A percentile compares a stretch with the other conserved stretches of the same genome.
These are phyloP conservation scores for Calyptommatus sinebrachiatus DNA, from an alignment of 2,113 vertebrate genomes.

Conservation along the genomic window DNA sequence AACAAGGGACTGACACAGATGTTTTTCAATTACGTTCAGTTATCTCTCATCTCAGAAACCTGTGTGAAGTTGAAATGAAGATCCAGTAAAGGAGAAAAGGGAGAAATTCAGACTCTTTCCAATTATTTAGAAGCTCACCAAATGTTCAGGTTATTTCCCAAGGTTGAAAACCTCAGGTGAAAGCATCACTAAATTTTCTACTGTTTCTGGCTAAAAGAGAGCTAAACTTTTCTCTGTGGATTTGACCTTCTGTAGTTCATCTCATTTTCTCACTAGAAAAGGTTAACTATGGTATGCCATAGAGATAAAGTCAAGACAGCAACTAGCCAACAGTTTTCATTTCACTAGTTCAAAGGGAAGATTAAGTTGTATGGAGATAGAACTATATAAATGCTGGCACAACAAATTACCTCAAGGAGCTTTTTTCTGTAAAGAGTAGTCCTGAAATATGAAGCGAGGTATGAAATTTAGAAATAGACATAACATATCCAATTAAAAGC, in stretches of 20 bases:
- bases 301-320: not conserved
- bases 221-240: not conserved
- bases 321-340: not conserved
- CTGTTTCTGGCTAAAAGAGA: not conserved
- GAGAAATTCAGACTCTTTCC: not conserved
- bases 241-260: conserved; percentile 2
- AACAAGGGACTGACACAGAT: too few species aligned
- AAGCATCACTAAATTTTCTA: conserved; percentile 4
- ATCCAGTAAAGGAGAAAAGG: not conserved
- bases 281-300: conserved; percentile 2
- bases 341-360: not conserved
- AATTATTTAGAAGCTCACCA: not conserved
- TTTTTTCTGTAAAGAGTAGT: not conserved
- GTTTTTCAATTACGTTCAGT: too few species aligned
- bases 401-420: not conserved
- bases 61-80: not conserved
- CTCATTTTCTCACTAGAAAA: conserved; percentile 24
- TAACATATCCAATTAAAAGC: not conserved
- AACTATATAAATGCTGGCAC: too few species aligned
- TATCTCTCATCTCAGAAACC: not conserved
- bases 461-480: not conserved
- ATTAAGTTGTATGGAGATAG: not conserved
- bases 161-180: not conserved
- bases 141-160: conserved; percentile 7
- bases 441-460: not conserved